Percentiles rank a stretch among this genome's conserved stretches.
Evolutionary conservation across 2,888 invertebrate genomes (phyloP).

Genomic region (Scaptomyza parva): DNA sequence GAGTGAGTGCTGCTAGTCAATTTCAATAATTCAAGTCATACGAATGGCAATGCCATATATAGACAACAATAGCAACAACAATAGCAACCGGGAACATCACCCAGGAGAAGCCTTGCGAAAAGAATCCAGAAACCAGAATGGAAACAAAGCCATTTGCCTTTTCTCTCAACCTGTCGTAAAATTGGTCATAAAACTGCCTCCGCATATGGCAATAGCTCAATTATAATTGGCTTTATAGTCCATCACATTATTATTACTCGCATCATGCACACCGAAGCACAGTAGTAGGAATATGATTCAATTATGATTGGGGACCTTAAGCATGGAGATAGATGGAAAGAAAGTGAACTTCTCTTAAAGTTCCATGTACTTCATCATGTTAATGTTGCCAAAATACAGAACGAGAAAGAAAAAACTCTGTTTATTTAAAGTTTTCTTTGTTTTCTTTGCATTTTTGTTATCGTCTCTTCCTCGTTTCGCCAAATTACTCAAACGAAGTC

Average conservation of each 20-base stretch:
- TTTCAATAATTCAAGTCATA: slow-evolving; percentile 70
- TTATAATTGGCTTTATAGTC: slow-evolving; percentile 39
- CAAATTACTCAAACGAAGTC: slow-evolving; percentile 25
- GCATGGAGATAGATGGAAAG: background rate
- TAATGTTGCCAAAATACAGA: background rate
- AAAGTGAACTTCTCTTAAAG: background rate
- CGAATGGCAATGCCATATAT: slow-evolving; percentile 16
- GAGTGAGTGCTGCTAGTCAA: slow-evolving; percentile 65
- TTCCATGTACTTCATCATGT: background rate
- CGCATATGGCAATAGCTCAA: slow-evolving; percentile 34
- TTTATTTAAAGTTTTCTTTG: slow-evolving; percentile 5
- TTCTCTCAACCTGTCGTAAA: slow-evolving; percentile 47
- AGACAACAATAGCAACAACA: slow-evolving; percentile 30
- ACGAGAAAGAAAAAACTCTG: too few species aligned
- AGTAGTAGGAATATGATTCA: background rate
- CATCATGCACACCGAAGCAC: background rate
- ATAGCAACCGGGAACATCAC: background rate
- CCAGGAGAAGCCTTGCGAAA: background rate
- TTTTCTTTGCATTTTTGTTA: background rate
- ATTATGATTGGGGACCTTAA: background rate
- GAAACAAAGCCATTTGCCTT: slow-evolving; percentile 52
- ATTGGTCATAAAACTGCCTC: slow-evolving; percentile 47
- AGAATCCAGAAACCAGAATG: slow-evolving; percentile 2
- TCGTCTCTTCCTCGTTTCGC: slow-evolving; percentile 7
- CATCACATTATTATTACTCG: slow-evolving; percentile 25